A percentile compares a stretch with the other conserved stretches of the same genome.
phyloP scores from a whole-genome alignment of 2,888 invertebrate species.

The Xestia rhomboidea region DNA sequence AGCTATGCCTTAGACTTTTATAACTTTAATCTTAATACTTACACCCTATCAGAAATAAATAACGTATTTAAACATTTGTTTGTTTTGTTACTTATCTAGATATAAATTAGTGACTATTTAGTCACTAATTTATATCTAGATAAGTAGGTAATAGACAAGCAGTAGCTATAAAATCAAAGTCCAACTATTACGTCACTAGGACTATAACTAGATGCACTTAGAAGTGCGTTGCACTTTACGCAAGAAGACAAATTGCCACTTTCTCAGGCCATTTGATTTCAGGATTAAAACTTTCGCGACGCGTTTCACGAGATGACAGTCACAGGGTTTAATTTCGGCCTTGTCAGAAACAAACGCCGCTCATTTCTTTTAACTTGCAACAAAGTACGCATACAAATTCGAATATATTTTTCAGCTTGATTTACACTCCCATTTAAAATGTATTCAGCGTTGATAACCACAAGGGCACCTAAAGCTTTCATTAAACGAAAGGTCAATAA shows the following conservation, averaged over 20 bases:
- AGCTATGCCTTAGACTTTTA: too few species aligned
- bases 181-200: background rate
- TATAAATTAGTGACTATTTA: too few species aligned
- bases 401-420: slow-evolving; percentile 2
- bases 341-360: background rate
- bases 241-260: background rate
- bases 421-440: slow-evolving; percentile 15
- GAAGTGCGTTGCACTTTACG: background rate
- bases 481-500: slow-evolving; percentile 22
- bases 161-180: slow-evolving; percentile 6
- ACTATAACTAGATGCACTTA: background rate
- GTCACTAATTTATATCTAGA: background rate
- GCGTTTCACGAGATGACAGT: background rate
- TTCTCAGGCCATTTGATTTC: background rate
- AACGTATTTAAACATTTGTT: too few species aligned
- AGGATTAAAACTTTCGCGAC: slow-evolving; percentile 28
- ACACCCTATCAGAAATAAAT: slow-evolving; percentile 2
- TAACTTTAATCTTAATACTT: slow-evolving; percentile 4
- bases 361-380: background rate
- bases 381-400: background rate
- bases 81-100: too few species aligned
- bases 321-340: background rate
- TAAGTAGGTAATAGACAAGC: slow-evolving; percentile 4
- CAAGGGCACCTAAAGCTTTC: slow-evolving; percentile 17
- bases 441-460: background rate